Base-by-base conservation (phyloP, 1,140 invertebrate species). In the Pachypsylla venusta region DNA sequence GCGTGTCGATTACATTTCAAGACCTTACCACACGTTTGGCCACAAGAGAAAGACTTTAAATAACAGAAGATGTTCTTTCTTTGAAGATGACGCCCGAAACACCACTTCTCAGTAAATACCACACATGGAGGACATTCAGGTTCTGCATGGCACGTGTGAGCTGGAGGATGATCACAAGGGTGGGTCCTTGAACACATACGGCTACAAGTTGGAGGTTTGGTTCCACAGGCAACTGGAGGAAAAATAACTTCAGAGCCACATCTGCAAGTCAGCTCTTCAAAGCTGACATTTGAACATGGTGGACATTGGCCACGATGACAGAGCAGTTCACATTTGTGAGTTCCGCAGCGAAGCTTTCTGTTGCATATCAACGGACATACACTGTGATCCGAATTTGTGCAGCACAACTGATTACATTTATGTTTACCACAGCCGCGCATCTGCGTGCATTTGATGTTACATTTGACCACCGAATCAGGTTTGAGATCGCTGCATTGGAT, bases 171-270 rank as follows among this genome's bases (percentile, higher is more conserved):
- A 16, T 77, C 77, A 73, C 94, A 98, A 0, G 77, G 42, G 63
- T 95, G 89, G 20, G 72, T 64, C 35, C 91, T 77, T 0, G 78
- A 76, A 71, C 94, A 98, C 0, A 82, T 82, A 16, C 80, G 74
- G 24, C 73, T 73, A 74, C 94, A 98, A 5, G 76, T 70, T 0
- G 93, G 93, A 3, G 81, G 82, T 60, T 80, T 80, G 0, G 90
- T 87, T 1, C 93, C 93, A 70, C 94, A 98, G 0, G 87, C 80
- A 42, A 98, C 81, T 0, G 94, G 94, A 1, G 94, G 93, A 71
- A 85, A 85, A 48, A 89, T 73, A 19, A 95, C 84, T 58, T 83
- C 81, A 0, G 78, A 75, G 1, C 93, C 93, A 73, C 95, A 98
- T 66, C 89, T 84, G 69, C 95, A 98, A 1, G 81, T 81, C 1